Conservation (phyloP, 2,113 vertebrate genomes). For the Tragelaphus scriptus region DNA sequence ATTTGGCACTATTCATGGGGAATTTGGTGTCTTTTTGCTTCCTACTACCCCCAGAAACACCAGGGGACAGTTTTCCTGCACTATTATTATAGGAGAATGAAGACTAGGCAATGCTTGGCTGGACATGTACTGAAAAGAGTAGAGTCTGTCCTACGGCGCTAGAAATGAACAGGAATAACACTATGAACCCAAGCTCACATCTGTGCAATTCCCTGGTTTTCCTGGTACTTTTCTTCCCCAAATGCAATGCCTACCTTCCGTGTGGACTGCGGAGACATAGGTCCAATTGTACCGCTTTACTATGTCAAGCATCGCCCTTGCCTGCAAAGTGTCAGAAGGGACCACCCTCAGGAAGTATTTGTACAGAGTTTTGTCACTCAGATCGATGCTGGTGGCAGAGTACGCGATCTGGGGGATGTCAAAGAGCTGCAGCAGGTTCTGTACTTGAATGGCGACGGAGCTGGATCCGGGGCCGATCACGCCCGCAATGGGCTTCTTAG, state of each 20-base stretch:
- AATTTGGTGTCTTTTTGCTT: neutral
- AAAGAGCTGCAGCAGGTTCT: slow-evolving; percentile 97
- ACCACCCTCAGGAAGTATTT: slow-evolving; percentile 98
- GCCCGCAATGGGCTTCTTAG: slow-evolving; percentile 96
- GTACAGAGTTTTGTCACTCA: slow-evolving; percentile 98
- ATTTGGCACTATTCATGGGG: neutral
- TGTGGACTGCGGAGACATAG: slow-evolving; percentile 98
- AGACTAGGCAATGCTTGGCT: neutral
- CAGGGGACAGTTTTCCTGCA: neutral
- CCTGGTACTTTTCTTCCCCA: neutral
- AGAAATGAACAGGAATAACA: neutral
- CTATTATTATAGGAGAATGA: neutral
- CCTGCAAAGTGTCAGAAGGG: slow-evolving; percentile 96
- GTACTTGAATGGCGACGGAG: slow-evolving; percentile 98
- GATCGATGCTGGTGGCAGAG: slow-evolving; percentile 97
- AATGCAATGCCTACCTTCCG: slow-evolving; percentile 90
- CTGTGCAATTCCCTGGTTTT: neutral
- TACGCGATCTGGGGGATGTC: slow-evolving; percentile 99
- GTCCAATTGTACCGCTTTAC: slow-evolving; percentile 99
- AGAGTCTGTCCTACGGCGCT: neutral
- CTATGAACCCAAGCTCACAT: neutral
- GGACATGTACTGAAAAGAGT: neutral
- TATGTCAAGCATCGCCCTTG: slow-evolving; percentile 96
- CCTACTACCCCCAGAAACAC: neutral
- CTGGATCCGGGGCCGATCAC: slow-evolving; percentile 99